Evolutionary conservation across 2,888 invertebrate genomes (phyloP).

Genomic region (Rhimphoctona megacephalus): DNA sequence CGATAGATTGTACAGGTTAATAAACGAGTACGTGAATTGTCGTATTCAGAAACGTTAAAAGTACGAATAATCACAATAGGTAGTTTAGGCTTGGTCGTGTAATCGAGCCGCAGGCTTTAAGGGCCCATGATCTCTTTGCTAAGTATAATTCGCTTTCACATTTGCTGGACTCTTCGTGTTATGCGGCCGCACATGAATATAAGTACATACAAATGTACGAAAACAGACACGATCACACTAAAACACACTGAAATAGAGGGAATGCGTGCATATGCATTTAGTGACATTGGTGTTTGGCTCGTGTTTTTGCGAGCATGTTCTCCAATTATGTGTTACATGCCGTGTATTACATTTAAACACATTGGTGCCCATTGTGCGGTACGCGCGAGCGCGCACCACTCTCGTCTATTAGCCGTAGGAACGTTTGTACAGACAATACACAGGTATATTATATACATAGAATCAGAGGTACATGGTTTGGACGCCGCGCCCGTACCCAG

Average conservation of each 20-base stretch:
- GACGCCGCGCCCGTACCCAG: slow-evolving; percentile 63
- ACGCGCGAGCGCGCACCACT: slow-evolving; percentile 54
- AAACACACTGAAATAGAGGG: not conserved
- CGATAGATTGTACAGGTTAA: not conserved
- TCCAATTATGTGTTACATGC: slow-evolving; percentile 68
- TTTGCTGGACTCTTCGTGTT: slow-evolving; percentile 33
- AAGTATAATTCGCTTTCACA: slow-evolving; percentile 51
- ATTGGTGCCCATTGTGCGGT: slow-evolving; percentile 66
- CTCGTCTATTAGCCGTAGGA: slow-evolving; percentile 66
- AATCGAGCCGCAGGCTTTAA: slow-evolving; percentile 64
- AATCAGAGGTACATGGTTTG: slow-evolving; percentile 29
- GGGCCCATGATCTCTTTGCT: slow-evolving; percentile 36
- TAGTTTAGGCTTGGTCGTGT: slow-evolving; percentile 63
- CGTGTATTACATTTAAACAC: slow-evolving; percentile 69
- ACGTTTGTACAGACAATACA: slow-evolving; percentile 60
- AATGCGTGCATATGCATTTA: not conserved
- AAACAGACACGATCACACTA: not conserved
- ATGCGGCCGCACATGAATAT: slow-evolving; percentile 19
- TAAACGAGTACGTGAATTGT: slow-evolving; percentile 5
- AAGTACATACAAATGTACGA: not conserved
- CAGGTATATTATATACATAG: slow-evolving; percentile 18
- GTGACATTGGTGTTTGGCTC: slow-evolving; percentile 11
- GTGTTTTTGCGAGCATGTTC: slow-evolving; percentile 47
- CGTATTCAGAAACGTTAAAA: slow-evolving; percentile 15
- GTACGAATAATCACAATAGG: slow-evolving; percentile 58